Conservation (phyloP, 2,797 vertebrate species). For the Typhlichthys subterraneus region DNA sequence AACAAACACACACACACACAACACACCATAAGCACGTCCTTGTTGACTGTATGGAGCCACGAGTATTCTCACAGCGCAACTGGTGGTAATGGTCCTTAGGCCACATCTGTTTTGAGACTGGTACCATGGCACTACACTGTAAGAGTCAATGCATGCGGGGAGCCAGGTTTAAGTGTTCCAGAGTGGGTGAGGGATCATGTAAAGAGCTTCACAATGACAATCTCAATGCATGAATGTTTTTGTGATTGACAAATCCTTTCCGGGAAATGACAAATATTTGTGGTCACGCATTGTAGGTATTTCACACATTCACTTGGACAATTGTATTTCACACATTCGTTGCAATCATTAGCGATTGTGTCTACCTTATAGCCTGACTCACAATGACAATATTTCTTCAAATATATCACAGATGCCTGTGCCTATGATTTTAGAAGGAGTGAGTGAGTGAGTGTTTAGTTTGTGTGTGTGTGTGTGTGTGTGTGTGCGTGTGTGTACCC, state of each 20-base stretch:
- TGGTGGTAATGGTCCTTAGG: conserved; percentile 52
- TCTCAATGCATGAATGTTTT: conserved; percentile 9
- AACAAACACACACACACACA: conserved; percentile 10
- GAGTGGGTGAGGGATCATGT: conserved; percentile 44
- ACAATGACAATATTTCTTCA: too few relatives aligned
- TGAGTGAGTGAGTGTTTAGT: conserved; percentile 14
- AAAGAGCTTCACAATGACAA: conserved; percentile 56
- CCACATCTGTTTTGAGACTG: conserved; percentile 69
- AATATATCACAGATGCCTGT: too few relatives aligned
- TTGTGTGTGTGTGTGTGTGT: too few relatives aligned
- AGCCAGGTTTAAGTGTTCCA: conserved; percentile 49
- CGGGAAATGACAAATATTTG: conserved; percentile 11
- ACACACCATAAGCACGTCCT: conserved; percentile 22
- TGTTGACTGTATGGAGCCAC: conserved; percentile 37
- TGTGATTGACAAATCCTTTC: neutral
- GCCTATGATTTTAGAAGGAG: conserved; percentile 7
- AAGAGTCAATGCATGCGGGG: conserved; percentile 43
- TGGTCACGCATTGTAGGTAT: conserved; percentile 7
- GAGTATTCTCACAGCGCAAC: conserved; percentile 40
- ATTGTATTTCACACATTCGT: too few relatives aligned
- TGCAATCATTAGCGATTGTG: too few relatives aligned
- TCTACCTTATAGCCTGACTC: too few relatives aligned
- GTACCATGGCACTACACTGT: conserved; percentile 61
- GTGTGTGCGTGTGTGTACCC: too few relatives aligned
- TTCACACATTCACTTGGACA: too few relatives aligned